phyloP scores from a whole-genome alignment of 2,888 invertebrate genomes.

The Drosophila cyrtoloma region DNA sequence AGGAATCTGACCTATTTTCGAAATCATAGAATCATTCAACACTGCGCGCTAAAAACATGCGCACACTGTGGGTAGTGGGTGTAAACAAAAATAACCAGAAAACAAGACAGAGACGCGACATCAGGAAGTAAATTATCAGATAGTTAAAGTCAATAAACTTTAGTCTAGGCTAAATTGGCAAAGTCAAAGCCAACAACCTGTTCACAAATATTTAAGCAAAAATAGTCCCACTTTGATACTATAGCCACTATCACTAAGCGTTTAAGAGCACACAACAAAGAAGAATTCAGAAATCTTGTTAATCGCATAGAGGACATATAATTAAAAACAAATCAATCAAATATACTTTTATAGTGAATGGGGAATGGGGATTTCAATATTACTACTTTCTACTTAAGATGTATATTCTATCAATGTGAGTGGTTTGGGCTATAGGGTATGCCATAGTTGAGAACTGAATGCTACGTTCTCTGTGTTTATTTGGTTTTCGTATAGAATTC shows the following conservation, averaged over 20 bases:
- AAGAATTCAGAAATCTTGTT: not conserved
- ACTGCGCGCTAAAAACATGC: constrained; percentile 38
- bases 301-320: not conserved
- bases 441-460: not conserved
- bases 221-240: not conserved
- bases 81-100: not conserved
- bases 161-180: not conserved
- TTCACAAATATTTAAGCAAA: constrained; percentile 2
- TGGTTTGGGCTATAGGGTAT: constrained; percentile 28
- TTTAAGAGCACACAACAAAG: not conserved
- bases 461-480: constrained; percentile 28
- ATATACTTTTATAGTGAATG: not conserved
- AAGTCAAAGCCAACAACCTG: constrained; percentile 1
- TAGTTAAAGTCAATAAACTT: constrained; percentile 22
- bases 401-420: not conserved
- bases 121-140: constrained; percentile 28
- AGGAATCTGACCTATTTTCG: constrained; percentile 65
- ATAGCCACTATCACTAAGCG: not conserved
- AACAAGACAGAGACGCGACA: not conserved
- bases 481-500: constrained; percentile 57
- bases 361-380: not conserved
- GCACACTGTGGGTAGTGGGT: constrained; percentile 15
- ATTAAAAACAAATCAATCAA: not conserved
- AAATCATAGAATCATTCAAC: constrained; percentile 40
- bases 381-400: not conserved